Evolutionary conservation across 1,140 invertebrate species (phyloP), one percentile per base, ranked within the genome.

Genomic region (Tetragonula clypearis): DNA sequence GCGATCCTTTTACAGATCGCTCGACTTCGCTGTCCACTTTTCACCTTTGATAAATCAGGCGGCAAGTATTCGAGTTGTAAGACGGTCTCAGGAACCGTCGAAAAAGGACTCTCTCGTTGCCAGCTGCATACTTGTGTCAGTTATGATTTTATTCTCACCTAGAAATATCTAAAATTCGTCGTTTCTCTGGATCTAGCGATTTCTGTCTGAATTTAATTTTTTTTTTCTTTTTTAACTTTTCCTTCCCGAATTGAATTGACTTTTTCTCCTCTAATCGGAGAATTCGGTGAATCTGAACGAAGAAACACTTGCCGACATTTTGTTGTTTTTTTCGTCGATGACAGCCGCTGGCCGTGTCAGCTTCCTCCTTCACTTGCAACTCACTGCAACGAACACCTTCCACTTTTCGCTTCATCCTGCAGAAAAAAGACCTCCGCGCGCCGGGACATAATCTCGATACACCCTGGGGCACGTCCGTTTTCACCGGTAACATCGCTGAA

Each of bases 371-470:
- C 15, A 98, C 95, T 87, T 96, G 95, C 58, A 93, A 85, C 82
- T 94, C 92, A 2, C 74, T 81, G 66, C 91, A 92, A 53, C 91
- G 90, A 23, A 95, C 92, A 60, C 93, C 92, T 62, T 95, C 93
- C 9, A 95, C 91, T 94, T 97, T 97, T 89, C 97, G 97, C 93
- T 99, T 99, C 97, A 99, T 99, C 53, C 98, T 96, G 93, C 98
- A 99, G 93, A 99, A 98, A 92, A 99, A 99, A 0, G 98, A 99
- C 49, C 98, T 95, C 35, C 98, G 95, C 1, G 98, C 98, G 5
- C 98, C 98, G 2, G 98, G 97, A 94, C 98, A 98, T 6, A 99
- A 95, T 73, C 97, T 95, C 2, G 97, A 96, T 2, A 96, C 95
- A 62, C 97, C 97, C 84, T 97, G 96, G 1, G 97, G 97, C 26